A percentile compares a stretch with the other conserved stretches of the same genome.
These are phyloP conservation scores for Fukomys damarensis DNA, from an alignment of 2,113 vertebrate genomes.

Conservation along the genomic window DNA sequence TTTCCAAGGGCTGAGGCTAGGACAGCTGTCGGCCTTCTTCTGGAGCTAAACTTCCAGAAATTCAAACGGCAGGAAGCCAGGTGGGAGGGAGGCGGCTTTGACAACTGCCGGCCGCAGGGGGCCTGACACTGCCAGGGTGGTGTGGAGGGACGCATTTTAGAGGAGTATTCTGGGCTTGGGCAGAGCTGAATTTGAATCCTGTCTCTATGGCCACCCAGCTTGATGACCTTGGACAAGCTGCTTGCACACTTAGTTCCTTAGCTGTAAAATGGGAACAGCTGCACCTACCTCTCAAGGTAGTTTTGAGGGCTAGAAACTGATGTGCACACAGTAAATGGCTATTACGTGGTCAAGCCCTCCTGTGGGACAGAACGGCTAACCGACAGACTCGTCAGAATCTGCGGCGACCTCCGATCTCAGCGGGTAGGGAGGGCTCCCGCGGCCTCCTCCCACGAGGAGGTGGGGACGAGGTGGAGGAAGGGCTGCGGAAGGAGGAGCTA, in stretches of 20 bases:
- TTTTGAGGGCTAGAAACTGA: neutral
- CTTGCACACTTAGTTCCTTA: neutral
- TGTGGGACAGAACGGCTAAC: neutral
- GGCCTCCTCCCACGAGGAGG: slow-evolving; percentile 68
- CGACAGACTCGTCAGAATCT: neutral
- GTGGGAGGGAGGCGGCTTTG: neutral
- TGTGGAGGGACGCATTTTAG: neutral
- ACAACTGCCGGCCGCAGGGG: neutral
- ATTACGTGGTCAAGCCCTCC: neutral
- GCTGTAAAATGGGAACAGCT: slow-evolving; percentile 42
- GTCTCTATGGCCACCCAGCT: neutral
- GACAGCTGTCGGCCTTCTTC: neutral
- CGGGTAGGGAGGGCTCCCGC: neutral
- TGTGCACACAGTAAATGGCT: neutral
- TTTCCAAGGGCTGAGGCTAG: neutral
- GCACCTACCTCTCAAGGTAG: neutral
- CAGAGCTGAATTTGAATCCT: neutral
- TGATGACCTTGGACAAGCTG: neutral
- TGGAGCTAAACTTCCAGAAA: neutral
- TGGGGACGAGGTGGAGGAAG: slow-evolving; percentile 71
- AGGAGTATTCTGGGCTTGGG: neutral
- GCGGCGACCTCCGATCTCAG: neutral
- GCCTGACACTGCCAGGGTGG: neutral
- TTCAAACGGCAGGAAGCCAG: neutral
- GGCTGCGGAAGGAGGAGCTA: slow-evolving; percentile 73